Evolutionary conservation across 2,113 vertebrate genomes (phyloP).

Genomic region (Camelus bactrianus): DNA sequence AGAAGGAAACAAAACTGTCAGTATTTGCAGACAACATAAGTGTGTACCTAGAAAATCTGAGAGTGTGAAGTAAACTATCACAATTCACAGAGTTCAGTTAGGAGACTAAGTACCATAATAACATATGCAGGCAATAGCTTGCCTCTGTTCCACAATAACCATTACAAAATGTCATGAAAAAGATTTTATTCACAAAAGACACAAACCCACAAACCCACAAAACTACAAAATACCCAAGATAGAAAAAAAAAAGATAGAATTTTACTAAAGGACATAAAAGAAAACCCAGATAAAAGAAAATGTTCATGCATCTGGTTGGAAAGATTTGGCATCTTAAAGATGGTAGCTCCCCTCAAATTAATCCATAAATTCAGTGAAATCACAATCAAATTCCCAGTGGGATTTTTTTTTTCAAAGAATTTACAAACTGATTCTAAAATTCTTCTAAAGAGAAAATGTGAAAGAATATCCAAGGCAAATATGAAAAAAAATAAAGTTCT

Average conservation of each 20-base stretch:
- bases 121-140: not conserved
- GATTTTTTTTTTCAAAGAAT: not conserved
- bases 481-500: not conserved
- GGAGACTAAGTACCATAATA: not conserved
- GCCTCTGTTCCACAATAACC: not conserved
- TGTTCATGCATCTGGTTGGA: not conserved
- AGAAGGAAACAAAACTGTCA: not conserved
- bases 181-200: not conserved
- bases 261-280: slow-evolving; percentile 51
- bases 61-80: not conserved
- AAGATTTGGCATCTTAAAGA: slow-evolving; percentile 27
- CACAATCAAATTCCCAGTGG: slow-evolving; percentile 13
- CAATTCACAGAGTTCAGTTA: not conserved
- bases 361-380: slow-evolving; percentile 43
- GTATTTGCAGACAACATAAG: not conserved
- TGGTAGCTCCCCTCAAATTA: not conserved
- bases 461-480: not conserved
- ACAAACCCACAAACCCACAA: not conserved
- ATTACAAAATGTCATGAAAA: slow-evolving; percentile 26
- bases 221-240: slow-evolving; percentile 48
- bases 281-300: slow-evolving; percentile 20
- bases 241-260: slow-evolving; percentile 43
- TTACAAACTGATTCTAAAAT: slow-evolving; percentile 21
- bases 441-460: not conserved
- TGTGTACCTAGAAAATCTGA: not conserved